Base-by-base conservation (phyloP, 1,140 invertebrate genomes). In the Leptopilina clavipes region DNA sequence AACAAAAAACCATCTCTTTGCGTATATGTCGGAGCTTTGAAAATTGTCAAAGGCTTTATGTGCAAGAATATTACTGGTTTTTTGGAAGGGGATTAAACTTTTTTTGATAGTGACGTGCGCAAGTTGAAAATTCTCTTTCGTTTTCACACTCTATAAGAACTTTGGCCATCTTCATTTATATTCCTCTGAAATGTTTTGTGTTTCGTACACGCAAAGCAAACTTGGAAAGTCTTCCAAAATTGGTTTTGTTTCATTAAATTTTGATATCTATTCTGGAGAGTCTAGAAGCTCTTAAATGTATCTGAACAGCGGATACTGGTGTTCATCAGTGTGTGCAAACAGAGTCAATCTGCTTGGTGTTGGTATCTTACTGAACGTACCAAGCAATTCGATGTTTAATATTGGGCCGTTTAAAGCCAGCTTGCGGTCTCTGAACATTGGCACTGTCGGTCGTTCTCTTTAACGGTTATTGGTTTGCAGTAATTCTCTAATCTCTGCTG, bases 401-500 rank as follows among this genome's bases (percentile, higher is more conserved):
- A 86, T 86, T 82, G 80, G 80, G 76, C 82, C 78, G 82, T 85
- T 85, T 82, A 77, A 86, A 86, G 85, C 82, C 83, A 85, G 83
- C 85, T 86, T 83, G 82, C 75, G 84, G 80, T 81, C 72, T 75
- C 77, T 78, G 79, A 79, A 81, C 82, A 83, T 80, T 84, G 81
- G 81, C 81, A 84, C 77, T 82, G 83, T 82, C 83, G 85, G 85
- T 89, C 87, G 88, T 89, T 88, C 87, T 86, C 87, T 88, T 88
- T 89, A 88, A 89, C 85, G 84, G 86, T 88, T 89, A 89, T 89
- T 89, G 87, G 86, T 81, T 84, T 74, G 80, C 82, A 83, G 85
- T 87, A 89, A 88, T 88, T 88, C 85, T 88, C 85, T 89, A 89
- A 89, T 89, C 87, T 87, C 84, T 84, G 83, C 85, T 88, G 87